Evolutionary conservation across 2,113 vertebrate species (phyloP).

Genomic region (Nerophis ophidion): DNA sequence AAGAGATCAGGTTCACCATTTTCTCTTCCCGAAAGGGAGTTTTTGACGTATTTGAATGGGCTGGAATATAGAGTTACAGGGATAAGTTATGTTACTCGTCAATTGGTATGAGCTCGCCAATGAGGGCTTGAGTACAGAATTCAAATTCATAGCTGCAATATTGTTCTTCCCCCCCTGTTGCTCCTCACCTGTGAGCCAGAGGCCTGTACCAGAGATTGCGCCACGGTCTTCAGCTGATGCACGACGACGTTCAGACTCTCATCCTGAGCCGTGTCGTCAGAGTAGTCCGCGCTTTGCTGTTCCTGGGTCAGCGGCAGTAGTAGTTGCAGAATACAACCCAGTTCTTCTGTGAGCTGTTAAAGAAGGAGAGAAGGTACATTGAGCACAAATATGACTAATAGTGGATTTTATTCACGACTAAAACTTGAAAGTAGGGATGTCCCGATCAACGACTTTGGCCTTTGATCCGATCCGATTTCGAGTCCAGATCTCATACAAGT

Average conservation of each 20-base stretch:
- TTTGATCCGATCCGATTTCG: too few relatives aligned
- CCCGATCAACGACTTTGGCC: too few relatives aligned
- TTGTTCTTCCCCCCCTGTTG: neutral
- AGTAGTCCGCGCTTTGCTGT: constrained; percentile 1
- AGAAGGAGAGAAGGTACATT: neutral
- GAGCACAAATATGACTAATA: too few relatives aligned
- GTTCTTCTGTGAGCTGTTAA: constrained; percentile 57
- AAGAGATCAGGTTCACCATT: constrained; percentile 29
- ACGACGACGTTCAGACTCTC: constrained; percentile 50
- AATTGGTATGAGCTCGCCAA: constrained; percentile 11
- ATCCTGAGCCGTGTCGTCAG: constrained; percentile 20
- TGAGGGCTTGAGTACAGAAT: neutral
- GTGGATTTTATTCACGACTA: too few relatives aligned
- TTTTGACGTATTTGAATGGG: constrained; percentile 23
- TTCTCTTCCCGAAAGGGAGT: constrained; percentile 12
- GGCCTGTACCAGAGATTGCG: constrained; percentile 45
- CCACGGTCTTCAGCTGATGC: constrained; percentile 53
- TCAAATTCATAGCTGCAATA: neutral
- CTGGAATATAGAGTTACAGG: constrained; percentile 36
- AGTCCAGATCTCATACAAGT: too few relatives aligned
- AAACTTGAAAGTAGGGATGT: too few relatives aligned
- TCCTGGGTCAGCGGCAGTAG: constrained; percentile 51
- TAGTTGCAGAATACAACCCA: constrained; percentile 54
- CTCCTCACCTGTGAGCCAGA: constrained; percentile 56
- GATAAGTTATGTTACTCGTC: constrained; percentile 15